Evolutionary conservation across 2,113 vertebrate genomes (phyloP).

Genomic region (Ciconia maguari): DNA sequence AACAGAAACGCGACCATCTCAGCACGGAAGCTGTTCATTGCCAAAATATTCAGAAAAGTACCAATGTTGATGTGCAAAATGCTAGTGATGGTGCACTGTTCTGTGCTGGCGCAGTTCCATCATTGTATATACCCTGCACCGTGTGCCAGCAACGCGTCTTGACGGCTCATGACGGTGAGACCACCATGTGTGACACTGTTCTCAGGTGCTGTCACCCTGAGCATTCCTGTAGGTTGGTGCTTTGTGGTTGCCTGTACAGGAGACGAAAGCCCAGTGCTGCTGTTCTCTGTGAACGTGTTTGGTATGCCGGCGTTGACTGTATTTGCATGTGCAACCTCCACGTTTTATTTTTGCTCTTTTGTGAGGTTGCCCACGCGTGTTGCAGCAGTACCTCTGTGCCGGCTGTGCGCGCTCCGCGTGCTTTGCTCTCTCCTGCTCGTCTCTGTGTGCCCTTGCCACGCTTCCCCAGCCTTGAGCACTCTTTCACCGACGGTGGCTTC

Average conservation of each 20-base stretch:
- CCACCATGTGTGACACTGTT: accelerated
- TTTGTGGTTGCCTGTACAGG: not conserved
- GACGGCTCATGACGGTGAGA: accelerated
- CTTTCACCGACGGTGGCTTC: not conserved
- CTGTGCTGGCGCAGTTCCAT: too few relatives aligned
- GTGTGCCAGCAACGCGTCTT: not conserved
- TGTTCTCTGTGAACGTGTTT: accelerated
- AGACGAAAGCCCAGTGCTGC: accelerated
- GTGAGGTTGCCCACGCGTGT: not conserved
- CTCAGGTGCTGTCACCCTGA: not conserved
- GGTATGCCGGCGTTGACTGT: accelerated
- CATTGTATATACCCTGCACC: accelerated
- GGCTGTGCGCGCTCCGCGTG: accelerated
- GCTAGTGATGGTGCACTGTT: accelerated
- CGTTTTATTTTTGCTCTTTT: accelerated
- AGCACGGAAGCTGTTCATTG: not conserved
- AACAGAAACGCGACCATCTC: not conserved
- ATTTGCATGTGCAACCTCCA: accelerated
- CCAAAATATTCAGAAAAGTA: not conserved
- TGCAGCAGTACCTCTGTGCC: accelerated
- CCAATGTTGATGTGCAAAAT: accelerated
- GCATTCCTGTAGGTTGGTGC: not conserved
- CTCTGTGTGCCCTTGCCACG: accelerated
- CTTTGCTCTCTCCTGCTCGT: not conserved
- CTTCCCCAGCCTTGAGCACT: not conserved